phyloP scores from a whole-genome alignment of 2,888 invertebrate genomes.

The Deilephila porcellus region DNA sequence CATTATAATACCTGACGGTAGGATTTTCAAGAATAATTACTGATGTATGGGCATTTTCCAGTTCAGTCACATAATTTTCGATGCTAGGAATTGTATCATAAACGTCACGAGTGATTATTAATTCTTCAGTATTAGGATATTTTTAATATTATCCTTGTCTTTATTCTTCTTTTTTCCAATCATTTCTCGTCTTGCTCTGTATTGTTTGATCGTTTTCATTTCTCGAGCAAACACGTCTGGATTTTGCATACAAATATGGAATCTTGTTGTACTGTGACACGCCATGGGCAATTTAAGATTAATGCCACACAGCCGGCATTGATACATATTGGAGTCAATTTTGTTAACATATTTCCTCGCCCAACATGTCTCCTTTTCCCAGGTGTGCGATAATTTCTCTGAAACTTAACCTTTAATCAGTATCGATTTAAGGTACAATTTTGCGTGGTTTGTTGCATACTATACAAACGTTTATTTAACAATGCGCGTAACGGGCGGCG shows the following conservation, averaged over 20 bases:
- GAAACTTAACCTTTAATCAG: not conserved
- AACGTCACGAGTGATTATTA: not conserved
- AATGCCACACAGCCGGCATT: not conserved
- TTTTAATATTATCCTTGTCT: not conserved
- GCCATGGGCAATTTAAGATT: constrained; percentile 1
- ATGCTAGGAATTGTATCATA: not conserved
- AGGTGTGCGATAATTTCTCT: not conserved
- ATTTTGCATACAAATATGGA: not conserved
- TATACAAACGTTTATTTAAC: too few relatives aligned
- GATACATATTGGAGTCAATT: not conserved
- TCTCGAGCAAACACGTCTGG: not conserved
- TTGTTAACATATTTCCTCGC: not conserved
- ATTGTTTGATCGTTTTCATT: not conserved
- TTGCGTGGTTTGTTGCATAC: too few relatives aligned
- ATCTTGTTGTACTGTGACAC: not conserved
- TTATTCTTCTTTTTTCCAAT: not conserved
- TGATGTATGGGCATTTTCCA: not conserved
- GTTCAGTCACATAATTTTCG: not conserved
- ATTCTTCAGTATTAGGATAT: not conserved
- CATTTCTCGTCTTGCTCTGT: not conserved
- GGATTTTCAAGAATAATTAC: not conserved
- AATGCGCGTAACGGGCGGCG: too few relatives aligned
- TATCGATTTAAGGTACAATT: too few relatives aligned
- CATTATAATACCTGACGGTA: not conserved
- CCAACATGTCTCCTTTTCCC: not conserved